Base-by-base conservation (phyloP, 2,888 invertebrate species). In the Ephialtes manifestator region DNA sequence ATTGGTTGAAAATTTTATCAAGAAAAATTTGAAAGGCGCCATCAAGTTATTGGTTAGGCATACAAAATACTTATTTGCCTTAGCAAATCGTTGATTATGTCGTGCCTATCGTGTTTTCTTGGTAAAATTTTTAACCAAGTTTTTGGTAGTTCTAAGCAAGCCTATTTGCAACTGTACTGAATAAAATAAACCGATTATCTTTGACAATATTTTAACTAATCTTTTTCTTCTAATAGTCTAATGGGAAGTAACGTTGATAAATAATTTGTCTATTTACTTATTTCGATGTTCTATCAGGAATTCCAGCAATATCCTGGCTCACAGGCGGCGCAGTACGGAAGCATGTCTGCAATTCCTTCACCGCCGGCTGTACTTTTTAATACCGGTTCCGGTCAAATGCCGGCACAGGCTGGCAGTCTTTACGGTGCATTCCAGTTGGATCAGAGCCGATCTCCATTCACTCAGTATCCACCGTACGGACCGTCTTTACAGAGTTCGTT, bases 301-400 rank as follows among this genome's bases (percentile, higher is more conserved):
- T 93, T 93, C 67, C 92, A 92, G 18, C 94, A 93, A 75, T 94
- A 94, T 86, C 92, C 93, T 18, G 93, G 93, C 39, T 92, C 93
- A 58, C 94, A 94, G 85, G 92, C 93, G 67, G 95, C 95, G 1
- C 97, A 97, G 83, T 98, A 97, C 90, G 97, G 97, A 76, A 96
- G 96, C 70, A 96, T 98, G 92, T 96, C 98, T 24, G 97, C 98
- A 39, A 97, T 98, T 86, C 98, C 98, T 46, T 98, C 98, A 76
- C 98, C 98, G 20, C 97, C 97, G 28, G 97, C 97, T 15, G 97
- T 98, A 77, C 95, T 97, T 83, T 97, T 97, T 92, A 97, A 97
- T 93, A 97, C 97, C 43, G 96, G 97, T 63, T 94, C 94, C 3
- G 96, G 96, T 65, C 96, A 96, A 90, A 94, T 97, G 90, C 96